Evolutionary conservation across 1,140 invertebrate species (phyloP).

Genomic region (Drosophila parabipectinata): DNA sequence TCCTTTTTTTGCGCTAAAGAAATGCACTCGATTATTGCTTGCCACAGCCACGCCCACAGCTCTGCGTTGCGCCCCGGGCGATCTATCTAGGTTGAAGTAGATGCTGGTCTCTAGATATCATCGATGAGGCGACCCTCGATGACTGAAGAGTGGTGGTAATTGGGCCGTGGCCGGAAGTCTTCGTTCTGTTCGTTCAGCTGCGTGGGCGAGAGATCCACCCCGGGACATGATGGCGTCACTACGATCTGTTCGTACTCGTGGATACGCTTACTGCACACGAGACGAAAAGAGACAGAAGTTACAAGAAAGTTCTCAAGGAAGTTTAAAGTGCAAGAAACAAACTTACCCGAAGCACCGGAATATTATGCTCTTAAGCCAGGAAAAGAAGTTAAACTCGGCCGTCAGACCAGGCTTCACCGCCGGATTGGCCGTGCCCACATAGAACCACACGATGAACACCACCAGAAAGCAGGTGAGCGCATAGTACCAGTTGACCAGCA

Average conservation of each 20-base stretch:
- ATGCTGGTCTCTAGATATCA: constrained; percentile 61
- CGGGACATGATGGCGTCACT: constrained; percentile 93
- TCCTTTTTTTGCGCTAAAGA: constrained; percentile 28
- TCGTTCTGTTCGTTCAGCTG: constrained; percentile 97
- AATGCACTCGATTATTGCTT: constrained; percentile 63
- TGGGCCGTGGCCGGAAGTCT: constrained; percentile 94
- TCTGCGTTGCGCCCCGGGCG: not conserved
- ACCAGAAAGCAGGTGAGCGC: constrained; percentile 92
- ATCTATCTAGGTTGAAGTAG: not conserved
- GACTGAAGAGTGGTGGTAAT: constrained; percentile 95
- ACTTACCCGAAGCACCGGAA: constrained; percentile 92
- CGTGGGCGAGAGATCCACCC: constrained; percentile 91
- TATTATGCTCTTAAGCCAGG: constrained; percentile 91
- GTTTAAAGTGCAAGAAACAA: not conserved
- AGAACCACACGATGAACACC: constrained; percentile 94
- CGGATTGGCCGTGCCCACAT: constrained; percentile 96
- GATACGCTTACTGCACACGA: constrained; percentile 87
- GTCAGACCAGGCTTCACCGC: constrained; percentile 96
- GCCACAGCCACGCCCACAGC: constrained; percentile 38
- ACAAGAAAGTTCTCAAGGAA: not conserved
- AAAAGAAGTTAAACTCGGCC: constrained; percentile 93
- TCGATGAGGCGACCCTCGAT: constrained; percentile 90
- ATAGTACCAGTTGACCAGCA: constrained; percentile 96
- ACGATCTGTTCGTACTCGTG: constrained; percentile 95
- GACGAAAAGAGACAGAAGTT: constrained; percentile 6